A percentile compares a stretch with the other conserved stretches of the same genome.
Conservation (phyloP, 2,113 vertebrate genomes). For the Marcusenius ussheri region DNA sequence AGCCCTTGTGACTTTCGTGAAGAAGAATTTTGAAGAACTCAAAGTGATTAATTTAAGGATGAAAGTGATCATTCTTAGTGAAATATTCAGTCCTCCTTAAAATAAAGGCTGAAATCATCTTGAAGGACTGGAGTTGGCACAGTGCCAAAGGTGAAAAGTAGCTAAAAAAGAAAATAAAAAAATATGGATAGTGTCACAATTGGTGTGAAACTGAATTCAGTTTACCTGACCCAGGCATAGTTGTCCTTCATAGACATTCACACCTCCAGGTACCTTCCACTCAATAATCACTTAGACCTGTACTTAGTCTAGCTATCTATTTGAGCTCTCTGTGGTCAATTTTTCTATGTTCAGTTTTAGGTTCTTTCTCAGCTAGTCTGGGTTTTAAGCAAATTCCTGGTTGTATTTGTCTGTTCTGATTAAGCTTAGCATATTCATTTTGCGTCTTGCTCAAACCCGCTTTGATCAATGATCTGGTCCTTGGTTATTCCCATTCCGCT, state of each 20-base stretch:
- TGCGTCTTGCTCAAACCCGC: neutral
- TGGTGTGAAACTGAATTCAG: neutral
- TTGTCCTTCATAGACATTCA: neutral
- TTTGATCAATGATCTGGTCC: neutral
- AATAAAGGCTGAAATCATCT: neutral
- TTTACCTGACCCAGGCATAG: neutral
- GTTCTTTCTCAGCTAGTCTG: too few species aligned
- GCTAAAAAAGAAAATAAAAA: neutral
- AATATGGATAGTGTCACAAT: neutral
- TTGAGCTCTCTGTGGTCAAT: too few species aligned
- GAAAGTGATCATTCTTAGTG: neutral
- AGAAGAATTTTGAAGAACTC: neutral
- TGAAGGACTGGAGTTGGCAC: too few species aligned
- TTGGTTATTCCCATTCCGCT: neutral
- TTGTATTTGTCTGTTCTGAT: neutral
- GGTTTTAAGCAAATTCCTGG: neutral
- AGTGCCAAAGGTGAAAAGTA: neutral
- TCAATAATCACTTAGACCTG: neutral
- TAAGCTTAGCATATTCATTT: neutral
- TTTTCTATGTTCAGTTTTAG: too few species aligned
- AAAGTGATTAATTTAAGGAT: neutral
- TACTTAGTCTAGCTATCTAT: neutral
- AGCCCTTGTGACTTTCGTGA: neutral
- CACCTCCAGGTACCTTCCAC: neutral
- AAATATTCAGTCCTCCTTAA: neutral